Evolutionary conservation across 1,140 invertebrate species (phyloP), one percentile per base, ranked within the genome.

Genomic region (Paralvinella palmiformis): DNA sequence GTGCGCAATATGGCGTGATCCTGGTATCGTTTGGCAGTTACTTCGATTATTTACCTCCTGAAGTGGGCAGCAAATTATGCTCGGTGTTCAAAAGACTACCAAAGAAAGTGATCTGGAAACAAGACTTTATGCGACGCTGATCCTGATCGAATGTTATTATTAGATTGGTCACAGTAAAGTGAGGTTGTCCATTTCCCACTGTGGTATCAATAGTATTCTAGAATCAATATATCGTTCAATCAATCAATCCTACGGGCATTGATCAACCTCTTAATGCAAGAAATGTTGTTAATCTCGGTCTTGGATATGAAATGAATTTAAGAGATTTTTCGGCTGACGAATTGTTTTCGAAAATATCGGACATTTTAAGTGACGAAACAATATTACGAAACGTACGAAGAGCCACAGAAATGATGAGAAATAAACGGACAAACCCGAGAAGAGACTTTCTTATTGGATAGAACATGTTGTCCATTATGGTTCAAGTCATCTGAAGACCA

Each of bases 121-220:
- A n/a, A n/a, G n/a, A n/a, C n/a, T n/a, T n/a, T n/a, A n/a, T n/a
- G n/a, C n/a, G n/a, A n/a, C n/a, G n/a, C n/a, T n/a, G n/a, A n/a
- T n/a, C 72, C 82, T 1, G 75, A 82, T 59, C 89, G 89, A 76
- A 80, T 89, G 33, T 83, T 84, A 68, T 73, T 86, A 5, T 75
- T 81, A 20, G 84, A 84, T 68, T 90, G 88, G 88, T 20, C 69
- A 73, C 58, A 50, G 62, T 33, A 67, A 66, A 31, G 36, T 65
- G 7, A 59, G 65, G 33, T 41, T 69, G 10, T 75, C 76, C 64
- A 70, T 75, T 24, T 69, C 72, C 0, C 74, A 75, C 59, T 62
- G 63, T 48, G 74, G 74, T 2, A 52, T 62, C 15, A 75, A 74
- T 52, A 69, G 72, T 13, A 62, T 70, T 41, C 48, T 64, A 10